phyloP scores from a whole-genome alignment of 2,113 vertebrate genomes.

The Benitochromis conjunctus region DNA sequence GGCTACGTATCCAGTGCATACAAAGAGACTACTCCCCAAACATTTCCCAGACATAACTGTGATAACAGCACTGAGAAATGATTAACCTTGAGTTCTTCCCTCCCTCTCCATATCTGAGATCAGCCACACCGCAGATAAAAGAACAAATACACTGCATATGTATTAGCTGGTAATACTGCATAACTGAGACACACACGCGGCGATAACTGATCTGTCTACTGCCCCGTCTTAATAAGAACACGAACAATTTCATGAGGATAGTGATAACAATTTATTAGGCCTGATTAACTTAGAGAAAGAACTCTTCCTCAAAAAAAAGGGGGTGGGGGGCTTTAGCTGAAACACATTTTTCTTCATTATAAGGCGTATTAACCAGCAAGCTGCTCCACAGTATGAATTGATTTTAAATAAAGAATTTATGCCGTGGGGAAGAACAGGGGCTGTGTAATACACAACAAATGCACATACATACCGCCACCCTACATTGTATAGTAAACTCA shows the following conservation, averaged over 20 bases:
- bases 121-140: background rate
- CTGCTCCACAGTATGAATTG: background rate
- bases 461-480: background rate
- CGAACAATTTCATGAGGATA: background rate
- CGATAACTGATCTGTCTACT: background rate
- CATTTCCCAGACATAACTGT: background rate
- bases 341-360: background rate
- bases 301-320: background rate
- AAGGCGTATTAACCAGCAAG: background rate
- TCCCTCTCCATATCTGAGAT: background rate
- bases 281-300: background rate
- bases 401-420: background rate
- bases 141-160: background rate
- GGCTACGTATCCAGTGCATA: background rate
- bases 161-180: background rate
- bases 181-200: background rate
- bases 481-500: background rate
- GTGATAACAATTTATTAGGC: background rate
- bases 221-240: background rate
- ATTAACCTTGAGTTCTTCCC: conserved; percentile 33
- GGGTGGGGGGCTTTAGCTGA: background rate
- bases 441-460: background rate
- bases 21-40: background rate
- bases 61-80: background rate
- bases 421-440: background rate